Evolutionary conservation across 2,888 invertebrate species (phyloP), one percentile per base, ranked within the genome.

Genomic region (Buathra laborator): DNA sequence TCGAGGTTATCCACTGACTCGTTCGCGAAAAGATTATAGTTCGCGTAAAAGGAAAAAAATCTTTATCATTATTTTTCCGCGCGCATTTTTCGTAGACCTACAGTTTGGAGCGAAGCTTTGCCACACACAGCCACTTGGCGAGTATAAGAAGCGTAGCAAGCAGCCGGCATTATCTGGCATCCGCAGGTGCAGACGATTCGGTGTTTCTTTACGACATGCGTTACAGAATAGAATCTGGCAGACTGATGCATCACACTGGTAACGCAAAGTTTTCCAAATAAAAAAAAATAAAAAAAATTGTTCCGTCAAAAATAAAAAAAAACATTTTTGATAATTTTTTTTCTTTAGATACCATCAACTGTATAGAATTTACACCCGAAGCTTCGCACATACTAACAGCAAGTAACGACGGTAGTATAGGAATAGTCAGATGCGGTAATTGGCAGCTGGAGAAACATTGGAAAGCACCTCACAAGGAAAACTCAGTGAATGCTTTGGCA

Each of bases 111-210:
- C 97, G 97, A 92, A 97, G 97, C 66, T 99, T 99, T 94, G 98
- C 98, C 0, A 97, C 97, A 77, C 98, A 98, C 92, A 97, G 97
- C 29, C 99, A 99, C 92, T 95, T 96, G 84, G 96, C 97, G 19
- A 97, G 98, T 87, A 95, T 99, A 14, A 95, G 97, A 90, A 95
- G 96, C 86, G 93, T 98, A 1, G 95, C 97, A 0, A 94, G 96
- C 9, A 96, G 95, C 14, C 96, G 96, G 2, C 96, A 96, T 91
- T 97, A 96, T 93, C 93, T 99, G 70, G 98, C 98, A 0, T 97
- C 98, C 0, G 98, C 98, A 9, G 97, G 98, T 71, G 96, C 97
- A 1, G 99, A 99, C 94, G 99, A 99, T 94, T 96, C 97, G 85
- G 96, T 99, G 76, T 96, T 97, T 75, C 94, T 99, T 3, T 98